phyloP scores from a whole-genome alignment of 2,888 invertebrate genomes.

The Ennomos erosarius region DNA sequence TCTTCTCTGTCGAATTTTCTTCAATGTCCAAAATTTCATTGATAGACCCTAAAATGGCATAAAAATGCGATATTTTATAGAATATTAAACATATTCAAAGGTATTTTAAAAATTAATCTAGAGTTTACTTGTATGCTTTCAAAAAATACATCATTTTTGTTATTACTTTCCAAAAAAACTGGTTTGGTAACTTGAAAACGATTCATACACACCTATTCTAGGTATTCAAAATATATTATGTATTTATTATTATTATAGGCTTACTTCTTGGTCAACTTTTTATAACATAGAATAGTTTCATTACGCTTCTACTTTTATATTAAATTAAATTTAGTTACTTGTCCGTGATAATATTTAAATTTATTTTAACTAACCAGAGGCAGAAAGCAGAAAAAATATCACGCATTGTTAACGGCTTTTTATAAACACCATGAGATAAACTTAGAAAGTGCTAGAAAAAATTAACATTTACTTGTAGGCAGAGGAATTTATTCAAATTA shows the following conservation, averaged over 20 bases:
- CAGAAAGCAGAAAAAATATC: constrained; percentile 39
- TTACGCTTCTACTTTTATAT: constrained; percentile 10
- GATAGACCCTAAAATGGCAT: not conserved
- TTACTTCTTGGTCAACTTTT: constrained; percentile 1
- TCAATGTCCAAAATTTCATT: not conserved
- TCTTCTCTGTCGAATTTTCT: not conserved
- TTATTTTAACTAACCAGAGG: constrained; percentile 33
- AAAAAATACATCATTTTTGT: not conserved
- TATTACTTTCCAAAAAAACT: constrained; percentile 1
- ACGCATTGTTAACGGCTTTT: constrained; percentile 48
- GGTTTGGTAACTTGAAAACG: not conserved
- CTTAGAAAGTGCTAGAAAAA: constrained; percentile 42
- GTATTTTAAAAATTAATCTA: no score
- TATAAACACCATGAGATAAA: constrained; percentile 40
- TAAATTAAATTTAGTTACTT: constrained; percentile 15
- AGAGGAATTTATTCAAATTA: constrained; percentile 74
- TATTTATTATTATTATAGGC: not conserved
- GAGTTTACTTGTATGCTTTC: no score
- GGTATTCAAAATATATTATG: no score
- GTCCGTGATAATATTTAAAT: constrained; percentile 40
- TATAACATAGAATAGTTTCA: constrained; percentile 6
- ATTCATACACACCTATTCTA: not conserved
- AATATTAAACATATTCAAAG: no score
- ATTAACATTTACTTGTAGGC: constrained; percentile 49
- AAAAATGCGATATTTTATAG: constrained; percentile 1